phyloP scores from a whole-genome alignment of 2,113 vertebrate genomes.

The Amblyornis subalaris region DNA sequence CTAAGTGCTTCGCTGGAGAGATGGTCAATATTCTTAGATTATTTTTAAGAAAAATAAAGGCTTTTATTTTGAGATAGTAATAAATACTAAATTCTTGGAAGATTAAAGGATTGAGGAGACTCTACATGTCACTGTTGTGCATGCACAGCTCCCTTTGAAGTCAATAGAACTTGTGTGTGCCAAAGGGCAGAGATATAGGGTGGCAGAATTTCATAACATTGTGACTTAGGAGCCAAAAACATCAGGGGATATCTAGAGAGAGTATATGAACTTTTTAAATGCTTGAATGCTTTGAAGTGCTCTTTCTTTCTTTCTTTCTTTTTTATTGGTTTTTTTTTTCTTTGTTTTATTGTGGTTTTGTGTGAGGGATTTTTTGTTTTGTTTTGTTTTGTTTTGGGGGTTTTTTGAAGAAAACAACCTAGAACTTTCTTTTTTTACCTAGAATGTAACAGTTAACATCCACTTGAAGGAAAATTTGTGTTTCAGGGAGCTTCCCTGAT shows the following conservation, averaged over 20 bases:
- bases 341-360: background rate
- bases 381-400: background rate
- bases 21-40: background rate
- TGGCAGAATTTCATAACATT: background rate
- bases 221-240: background rate
- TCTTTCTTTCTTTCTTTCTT: background rate
- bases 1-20: background rate
- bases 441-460: background rate
- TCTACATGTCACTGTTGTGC: background rate
- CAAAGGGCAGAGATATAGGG: background rate
- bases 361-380: background rate
- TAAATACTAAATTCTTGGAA: conserved; percentile 25
- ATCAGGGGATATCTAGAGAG: background rate
- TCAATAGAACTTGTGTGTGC: background rate
- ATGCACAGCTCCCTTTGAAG: conserved; percentile 13
- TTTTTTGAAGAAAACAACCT: background rate
- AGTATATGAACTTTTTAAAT: background rate
- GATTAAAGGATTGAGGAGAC: conserved; percentile 31
- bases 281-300: background rate
- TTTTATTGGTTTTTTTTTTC: no score
- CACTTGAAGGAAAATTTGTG: background rate
- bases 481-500: background rate
- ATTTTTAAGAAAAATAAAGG: background rate
- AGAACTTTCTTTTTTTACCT: background rate
- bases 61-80: conserved; percentile 20